phyloP scores from a whole-genome alignment of 1,140 invertebrate genomes.

The Hyphantria cunea region DNA sequence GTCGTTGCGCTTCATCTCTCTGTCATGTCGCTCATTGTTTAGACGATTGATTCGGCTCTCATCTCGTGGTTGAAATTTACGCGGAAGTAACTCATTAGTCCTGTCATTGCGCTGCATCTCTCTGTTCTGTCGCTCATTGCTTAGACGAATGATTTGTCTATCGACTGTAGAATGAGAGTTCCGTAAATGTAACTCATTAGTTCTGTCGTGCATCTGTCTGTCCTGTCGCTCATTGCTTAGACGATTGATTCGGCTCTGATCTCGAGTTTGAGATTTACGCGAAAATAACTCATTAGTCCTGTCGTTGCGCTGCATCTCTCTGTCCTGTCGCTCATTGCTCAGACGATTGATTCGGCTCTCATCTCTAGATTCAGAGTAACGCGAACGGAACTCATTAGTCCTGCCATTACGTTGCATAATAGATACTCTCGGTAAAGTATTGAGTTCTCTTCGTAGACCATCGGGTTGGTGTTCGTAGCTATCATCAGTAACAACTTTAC shows the following conservation, averaged over 20 bases:
- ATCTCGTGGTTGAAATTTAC: neutral
- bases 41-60: neutral
- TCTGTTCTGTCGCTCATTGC: too few species aligned
- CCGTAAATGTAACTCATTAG: neutral
- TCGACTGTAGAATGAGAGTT: too few species aligned
- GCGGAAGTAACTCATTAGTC: neutral
- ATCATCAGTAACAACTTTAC: neutral
- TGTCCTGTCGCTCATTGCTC: neutral
- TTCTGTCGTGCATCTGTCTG: neutral
- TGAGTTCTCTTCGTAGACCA: neutral
- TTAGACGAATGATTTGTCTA: too few species aligned
- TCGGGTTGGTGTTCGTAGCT: neutral
- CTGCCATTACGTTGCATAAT: conserved; percentile 3
- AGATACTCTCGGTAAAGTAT: neutral
- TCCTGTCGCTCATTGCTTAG: neutral
- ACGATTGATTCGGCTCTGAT: neutral
- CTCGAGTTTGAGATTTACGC: neutral
- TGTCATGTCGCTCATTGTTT: neutral
- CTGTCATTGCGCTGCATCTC: neutral
- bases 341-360: neutral
- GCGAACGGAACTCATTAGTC: neutral
- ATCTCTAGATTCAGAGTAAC: neutral
- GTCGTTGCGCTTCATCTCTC: conserved; percentile 1
- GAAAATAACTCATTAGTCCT: neutral
- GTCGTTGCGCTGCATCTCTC: neutral